phyloP scores from a whole-genome alignment of 1,140 invertebrate species.

The Sinonovacula constricta region DNA sequence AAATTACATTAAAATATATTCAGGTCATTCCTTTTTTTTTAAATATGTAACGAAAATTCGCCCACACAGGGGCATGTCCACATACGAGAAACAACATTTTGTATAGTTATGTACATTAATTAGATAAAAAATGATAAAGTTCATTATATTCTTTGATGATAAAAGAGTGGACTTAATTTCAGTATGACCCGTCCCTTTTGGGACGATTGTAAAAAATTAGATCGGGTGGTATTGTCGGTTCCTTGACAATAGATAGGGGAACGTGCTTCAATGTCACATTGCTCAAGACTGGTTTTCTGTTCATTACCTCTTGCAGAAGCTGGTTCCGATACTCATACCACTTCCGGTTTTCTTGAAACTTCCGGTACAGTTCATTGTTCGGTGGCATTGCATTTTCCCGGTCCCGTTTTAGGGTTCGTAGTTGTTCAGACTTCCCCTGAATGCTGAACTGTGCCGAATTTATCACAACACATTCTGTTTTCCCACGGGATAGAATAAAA shows the following conservation, averaged over 20 bases:
- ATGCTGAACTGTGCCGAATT: slow-evolving; percentile 50
- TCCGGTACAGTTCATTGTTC: slow-evolving; percentile 26
- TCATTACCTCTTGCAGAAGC: slow-evolving; percentile 31
- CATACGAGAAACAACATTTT: too few species aligned
- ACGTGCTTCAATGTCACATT: slow-evolving; percentile 5
- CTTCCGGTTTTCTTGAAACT: slow-evolving; percentile 30
- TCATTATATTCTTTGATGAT: too few species aligned
- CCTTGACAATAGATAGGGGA: slow-evolving; percentile 3
- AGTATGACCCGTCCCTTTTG: too few species aligned
- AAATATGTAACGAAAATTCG: too few species aligned
- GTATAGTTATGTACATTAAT: too few species aligned
- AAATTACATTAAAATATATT: too few species aligned
- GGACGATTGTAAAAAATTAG: slow-evolving; percentile 33
- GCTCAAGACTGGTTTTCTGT: not conserved
- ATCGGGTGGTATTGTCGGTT: slow-evolving; percentile 26
- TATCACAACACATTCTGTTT: slow-evolving; percentile 35
- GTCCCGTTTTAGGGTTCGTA: slow-evolving; percentile 5
- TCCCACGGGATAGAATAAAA: slow-evolving; percentile 42
- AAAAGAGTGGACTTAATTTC: too few species aligned
- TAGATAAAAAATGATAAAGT: too few species aligned
- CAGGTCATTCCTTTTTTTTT: too few species aligned
- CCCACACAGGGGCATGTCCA: too few species aligned
- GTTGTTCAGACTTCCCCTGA: slow-evolving; percentile 33
- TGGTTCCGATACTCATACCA: slow-evolving; percentile 51
- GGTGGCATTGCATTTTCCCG: slow-evolving; percentile 19